Conservation (phyloP, 2,888 invertebrate species). For the Scaptomyza tumidula region DNA sequence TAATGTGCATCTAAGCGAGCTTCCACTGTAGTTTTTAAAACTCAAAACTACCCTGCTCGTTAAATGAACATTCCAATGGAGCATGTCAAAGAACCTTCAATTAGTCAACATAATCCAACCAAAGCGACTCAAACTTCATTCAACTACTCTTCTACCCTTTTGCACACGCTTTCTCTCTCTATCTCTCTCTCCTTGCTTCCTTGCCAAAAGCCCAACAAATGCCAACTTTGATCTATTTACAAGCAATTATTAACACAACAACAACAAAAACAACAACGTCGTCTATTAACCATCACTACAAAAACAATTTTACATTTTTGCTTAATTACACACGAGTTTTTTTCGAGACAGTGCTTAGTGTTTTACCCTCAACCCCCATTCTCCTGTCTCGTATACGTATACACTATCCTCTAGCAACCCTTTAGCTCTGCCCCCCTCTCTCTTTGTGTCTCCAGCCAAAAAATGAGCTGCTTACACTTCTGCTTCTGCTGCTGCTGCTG, state of each 20-base stretch:
- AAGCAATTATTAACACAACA: constrained; percentile 72
- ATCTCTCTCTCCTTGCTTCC: no score
- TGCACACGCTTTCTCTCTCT: background rate
- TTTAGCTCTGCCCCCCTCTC: background rate
- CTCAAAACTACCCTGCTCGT: background rate
- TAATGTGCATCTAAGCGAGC: background rate
- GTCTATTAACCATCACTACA: background rate
- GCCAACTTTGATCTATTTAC: constrained; percentile 78
- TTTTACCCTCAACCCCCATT: background rate
- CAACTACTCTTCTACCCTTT: constrained; percentile 12
- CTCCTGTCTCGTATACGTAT: constrained; percentile 10
- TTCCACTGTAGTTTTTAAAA: background rate
- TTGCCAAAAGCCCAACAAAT: constrained; percentile 50
- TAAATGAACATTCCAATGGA: constrained; percentile 46
- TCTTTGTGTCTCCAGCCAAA: constrained; percentile 47
- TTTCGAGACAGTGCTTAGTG: constrained; percentile 1
- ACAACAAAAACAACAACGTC: constrained; percentile 27
- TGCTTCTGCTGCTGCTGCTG: constrained; percentile 8
- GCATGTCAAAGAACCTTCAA: constrained; percentile 61
- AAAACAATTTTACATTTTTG: constrained; percentile 73
- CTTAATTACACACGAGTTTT: constrained; percentile 72
- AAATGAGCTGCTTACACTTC: constrained; percentile 64
- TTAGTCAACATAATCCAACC: constrained; percentile 71
- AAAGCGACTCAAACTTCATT: constrained; percentile 12
- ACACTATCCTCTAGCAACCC: background rate